Evolutionary conservation across 2,113 vertebrate genomes (phyloP).

Genomic region (Prunella fulvescens): DNA sequence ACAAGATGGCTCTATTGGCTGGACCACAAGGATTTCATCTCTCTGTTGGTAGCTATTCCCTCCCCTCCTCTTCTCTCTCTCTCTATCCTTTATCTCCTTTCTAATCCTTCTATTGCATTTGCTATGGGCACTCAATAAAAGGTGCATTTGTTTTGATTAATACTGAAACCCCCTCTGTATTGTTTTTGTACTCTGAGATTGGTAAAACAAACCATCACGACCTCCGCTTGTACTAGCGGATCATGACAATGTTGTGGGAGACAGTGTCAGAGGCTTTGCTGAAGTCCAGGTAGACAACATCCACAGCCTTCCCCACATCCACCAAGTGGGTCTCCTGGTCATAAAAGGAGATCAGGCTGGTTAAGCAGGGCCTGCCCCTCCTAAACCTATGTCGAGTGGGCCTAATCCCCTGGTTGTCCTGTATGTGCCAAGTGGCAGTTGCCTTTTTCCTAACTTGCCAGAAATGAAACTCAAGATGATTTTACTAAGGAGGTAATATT

Average conservation of each 20-base stretch:
- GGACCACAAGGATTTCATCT: too few species aligned
- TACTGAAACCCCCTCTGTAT: too few species aligned
- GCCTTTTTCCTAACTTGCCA: neutral
- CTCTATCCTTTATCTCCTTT: neutral
- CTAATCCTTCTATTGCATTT: neutral
- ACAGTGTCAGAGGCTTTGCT: neutral
- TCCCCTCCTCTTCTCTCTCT: neutral
- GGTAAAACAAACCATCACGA: too few species aligned
- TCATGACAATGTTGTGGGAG: neutral
- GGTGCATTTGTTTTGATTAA: neutral
- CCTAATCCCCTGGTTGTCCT: neutral
- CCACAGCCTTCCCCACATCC: too few species aligned
- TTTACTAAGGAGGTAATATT: neutral
- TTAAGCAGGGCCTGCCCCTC: neutral
- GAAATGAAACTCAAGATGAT: neutral
- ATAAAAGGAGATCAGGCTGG: neutral
- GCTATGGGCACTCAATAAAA: neutral
- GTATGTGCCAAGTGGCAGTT: neutral
- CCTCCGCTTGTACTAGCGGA: too few species aligned
- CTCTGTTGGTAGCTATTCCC: too few species aligned
- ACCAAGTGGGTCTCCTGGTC: neutral
- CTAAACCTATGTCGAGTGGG: neutral
- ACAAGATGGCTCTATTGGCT: too few species aligned
- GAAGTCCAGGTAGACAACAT: neutral
- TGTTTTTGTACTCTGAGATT: too few species aligned